phyloP scores from a whole-genome alignment of 2,888 invertebrate species.

The Dascillus cervinus region DNA sequence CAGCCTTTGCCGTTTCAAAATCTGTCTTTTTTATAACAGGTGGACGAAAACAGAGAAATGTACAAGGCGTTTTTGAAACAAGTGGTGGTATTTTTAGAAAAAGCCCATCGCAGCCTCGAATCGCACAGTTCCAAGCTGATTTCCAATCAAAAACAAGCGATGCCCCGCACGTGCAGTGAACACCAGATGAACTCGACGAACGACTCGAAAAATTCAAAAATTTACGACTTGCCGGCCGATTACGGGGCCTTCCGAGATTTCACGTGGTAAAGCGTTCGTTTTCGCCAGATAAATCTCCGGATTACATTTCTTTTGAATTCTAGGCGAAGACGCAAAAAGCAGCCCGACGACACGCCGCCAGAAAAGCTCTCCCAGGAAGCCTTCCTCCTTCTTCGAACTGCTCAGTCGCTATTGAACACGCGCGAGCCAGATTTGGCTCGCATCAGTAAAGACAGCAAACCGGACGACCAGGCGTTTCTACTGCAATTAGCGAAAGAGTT shows the following conservation, averaged over 20 bases:
- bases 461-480: slow-evolving; percentile 35
- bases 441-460: slow-evolving; percentile 22
- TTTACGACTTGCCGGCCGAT: slow-evolving; percentile 26
- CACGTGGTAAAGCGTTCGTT: slow-evolving; percentile 45
- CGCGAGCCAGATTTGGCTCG: slow-evolving; percentile 53
- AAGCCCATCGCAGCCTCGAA: slow-evolving; percentile 59
- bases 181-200: slow-evolving; percentile 40
- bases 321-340: slow-evolving; percentile 40
- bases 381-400: slow-evolving; percentile 55
- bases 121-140: slow-evolving; percentile 39
- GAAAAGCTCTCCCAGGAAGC: slow-evolving; percentile 61
- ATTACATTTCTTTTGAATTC: slow-evolving; percentile 5
- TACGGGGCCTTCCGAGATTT: slow-evolving; percentile 48
- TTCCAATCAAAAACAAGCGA: slow-evolving; percentile 31
- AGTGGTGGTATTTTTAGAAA: slow-evolving; percentile 60
- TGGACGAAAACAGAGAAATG: slow-evolving; percentile 67
- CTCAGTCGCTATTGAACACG: slow-evolving; percentile 55
- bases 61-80: slow-evolving; percentile 65
- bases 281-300: background rate
- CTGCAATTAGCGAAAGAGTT: slow-evolving; percentile 39
- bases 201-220: slow-evolving; percentile 14
- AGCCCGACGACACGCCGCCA: slow-evolving; percentile 47
- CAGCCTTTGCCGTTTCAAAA: too few relatives aligned
- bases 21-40: too few relatives aligned
- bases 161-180: slow-evolving; percentile 48